phyloP scores from a whole-genome alignment of 1,140 invertebrate species.

The Camponotus pennsylvanicus region DNA sequence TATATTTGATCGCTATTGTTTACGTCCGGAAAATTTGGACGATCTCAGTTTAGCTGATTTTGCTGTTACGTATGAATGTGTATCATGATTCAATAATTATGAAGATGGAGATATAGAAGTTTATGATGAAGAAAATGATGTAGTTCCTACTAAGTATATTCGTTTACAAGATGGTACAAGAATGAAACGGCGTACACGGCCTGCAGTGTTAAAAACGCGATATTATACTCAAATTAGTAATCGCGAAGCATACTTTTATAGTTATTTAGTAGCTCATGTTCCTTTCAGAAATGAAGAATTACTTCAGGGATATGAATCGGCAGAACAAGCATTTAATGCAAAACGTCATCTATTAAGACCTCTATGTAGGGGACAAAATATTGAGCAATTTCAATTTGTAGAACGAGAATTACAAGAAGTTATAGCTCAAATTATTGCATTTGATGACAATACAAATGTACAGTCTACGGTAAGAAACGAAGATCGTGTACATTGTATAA shows the following conservation, averaged over 20 bases:
- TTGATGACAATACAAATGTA: background rate
- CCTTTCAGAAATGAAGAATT: background rate
- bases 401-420: background rate
- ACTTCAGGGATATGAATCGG: background rate
- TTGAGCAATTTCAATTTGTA: background rate
- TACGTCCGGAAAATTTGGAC: no score
- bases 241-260: no score
- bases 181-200: background rate
- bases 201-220: no score
- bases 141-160: background rate
- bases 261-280: no score
- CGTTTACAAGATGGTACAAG: background rate
- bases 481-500: background rate
- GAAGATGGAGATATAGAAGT: background rate
- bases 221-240: no score
- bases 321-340: conserved; percentile 14
- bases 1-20: no score
- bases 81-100: background rate
- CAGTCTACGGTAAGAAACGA: background rate
- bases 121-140: background rate
- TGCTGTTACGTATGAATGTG: background rate
- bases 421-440: background rate
- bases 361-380: background rate
- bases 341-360: background rate
- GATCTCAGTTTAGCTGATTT: no score